Conservation (phyloP, 2,113 vertebrate species). For the Ursus arctos region DNA sequence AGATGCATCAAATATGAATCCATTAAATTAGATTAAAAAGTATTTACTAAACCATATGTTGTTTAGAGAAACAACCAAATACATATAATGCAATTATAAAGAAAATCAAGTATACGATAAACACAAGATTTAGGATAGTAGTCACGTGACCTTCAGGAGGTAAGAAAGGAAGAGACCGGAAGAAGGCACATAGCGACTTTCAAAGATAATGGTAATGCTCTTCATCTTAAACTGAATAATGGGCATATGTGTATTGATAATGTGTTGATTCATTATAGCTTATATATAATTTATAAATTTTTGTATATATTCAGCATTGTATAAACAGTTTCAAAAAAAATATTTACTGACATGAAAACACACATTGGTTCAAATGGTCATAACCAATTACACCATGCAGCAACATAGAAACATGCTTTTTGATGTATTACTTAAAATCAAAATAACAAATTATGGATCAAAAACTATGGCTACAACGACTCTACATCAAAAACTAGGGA, state of each 20-base stretch:
- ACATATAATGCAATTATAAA: background rate
- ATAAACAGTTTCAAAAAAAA: slow-evolving; percentile 4
- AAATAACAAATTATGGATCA: slow-evolving; percentile 36
- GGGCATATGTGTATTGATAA: background rate
- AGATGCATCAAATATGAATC: background rate
- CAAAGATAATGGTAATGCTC: slow-evolving; percentile 16
- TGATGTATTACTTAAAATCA: slow-evolving; percentile 32
- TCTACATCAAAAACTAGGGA: too few relatives aligned
- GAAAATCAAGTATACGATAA: slow-evolving; percentile 46
- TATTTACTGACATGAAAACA: slow-evolving; percentile 25
- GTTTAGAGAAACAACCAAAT: background rate
- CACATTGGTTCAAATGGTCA: background rate
- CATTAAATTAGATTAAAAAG: slow-evolving; percentile 42
- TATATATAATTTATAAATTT: slow-evolving; percentile 25
- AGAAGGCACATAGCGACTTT: background rate
- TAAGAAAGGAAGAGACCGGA: background rate
- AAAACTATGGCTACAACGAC: background rate
- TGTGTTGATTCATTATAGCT: background rate
- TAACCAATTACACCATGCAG: background rate
- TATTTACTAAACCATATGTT: background rate
- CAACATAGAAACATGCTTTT: background rate
- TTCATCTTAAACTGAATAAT: slow-evolving; percentile 38
- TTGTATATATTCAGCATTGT: background rate
- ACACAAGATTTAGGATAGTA: background rate
- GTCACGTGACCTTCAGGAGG: background rate